Evolutionary conservation across 2,797 vertebrate species (phyloP).

Genomic region (Iguana delicatissima): DNA sequence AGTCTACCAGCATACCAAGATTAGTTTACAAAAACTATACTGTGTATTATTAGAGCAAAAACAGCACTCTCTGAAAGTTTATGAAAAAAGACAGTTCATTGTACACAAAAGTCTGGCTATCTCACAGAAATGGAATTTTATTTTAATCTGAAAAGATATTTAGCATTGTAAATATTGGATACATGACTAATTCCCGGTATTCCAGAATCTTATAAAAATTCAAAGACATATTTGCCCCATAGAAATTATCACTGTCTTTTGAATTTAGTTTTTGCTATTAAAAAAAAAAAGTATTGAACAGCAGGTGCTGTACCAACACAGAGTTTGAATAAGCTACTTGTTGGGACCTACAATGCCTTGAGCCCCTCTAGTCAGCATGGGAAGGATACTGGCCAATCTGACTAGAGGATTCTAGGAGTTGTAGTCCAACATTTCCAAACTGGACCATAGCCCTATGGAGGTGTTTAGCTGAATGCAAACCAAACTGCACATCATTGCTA

Average conservation of each 20-base stretch:
- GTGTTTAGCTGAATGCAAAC: no score
- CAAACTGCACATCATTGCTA: no score
- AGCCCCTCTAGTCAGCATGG: no score
- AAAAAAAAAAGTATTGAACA: background rate
- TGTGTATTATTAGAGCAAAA: background rate
- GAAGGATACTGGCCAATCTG: no score
- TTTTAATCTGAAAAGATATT: constrained; percentile 22
- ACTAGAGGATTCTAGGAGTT: no score
- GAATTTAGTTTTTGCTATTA: background rate
- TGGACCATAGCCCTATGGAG: no score
- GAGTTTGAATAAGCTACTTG: background rate
- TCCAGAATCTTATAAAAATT: constrained; percentile 51
- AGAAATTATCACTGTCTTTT: background rate
- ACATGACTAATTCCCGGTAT: constrained; percentile 13
- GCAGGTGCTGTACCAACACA: background rate
- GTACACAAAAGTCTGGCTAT: background rate
- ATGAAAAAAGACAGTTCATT: background rate
- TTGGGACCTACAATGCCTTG: no score
- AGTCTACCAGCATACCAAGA: background rate
- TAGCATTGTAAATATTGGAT: constrained; percentile 40
- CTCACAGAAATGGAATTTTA: background rate
- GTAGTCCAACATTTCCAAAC: no score
- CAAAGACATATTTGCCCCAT: constrained; percentile 19
- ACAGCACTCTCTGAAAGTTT: background rate
- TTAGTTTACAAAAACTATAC: no score